phyloP scores from a whole-genome alignment of 2,113 vertebrate genomes.

The Platichthys stellatus region DNA sequence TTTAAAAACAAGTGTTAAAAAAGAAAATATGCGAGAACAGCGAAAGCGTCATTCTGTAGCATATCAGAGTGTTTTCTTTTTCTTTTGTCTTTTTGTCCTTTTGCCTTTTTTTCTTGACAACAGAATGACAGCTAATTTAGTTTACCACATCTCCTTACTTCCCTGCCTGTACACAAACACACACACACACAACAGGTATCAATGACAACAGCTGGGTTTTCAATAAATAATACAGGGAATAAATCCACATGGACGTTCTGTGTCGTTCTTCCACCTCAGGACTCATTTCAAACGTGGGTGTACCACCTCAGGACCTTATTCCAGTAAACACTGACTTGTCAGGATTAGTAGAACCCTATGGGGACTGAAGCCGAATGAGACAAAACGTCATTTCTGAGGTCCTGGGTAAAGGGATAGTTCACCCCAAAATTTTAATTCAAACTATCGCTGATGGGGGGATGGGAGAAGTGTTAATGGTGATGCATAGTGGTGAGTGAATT shows the following conservation, averaged over 20 bases:
- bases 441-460: no score
- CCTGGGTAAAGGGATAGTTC: no score
- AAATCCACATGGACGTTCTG: slow-evolving; percentile 3
- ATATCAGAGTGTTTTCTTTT: slow-evolving; percentile 31
- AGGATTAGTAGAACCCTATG: no score
- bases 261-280: no score
- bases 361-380: no score
- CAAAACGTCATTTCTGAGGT: no score
- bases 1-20: slow-evolving; percentile 57
- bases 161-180: slow-evolving; percentile 49
- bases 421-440: no score
- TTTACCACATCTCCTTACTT: slow-evolving; percentile 39
- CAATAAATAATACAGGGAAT: slow-evolving; percentile 77
- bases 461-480: no score
- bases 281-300: no score
- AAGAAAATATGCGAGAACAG: slow-evolving; percentile 26
- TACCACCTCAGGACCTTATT: no score
- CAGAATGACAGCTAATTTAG: slow-evolving; percentile 63
- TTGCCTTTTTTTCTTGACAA: slow-evolving; percentile 30
- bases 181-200: slow-evolving; percentile 60
- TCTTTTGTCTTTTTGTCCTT: slow-evolving; percentile 28
- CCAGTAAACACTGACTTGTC: no score
- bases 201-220: slow-evolving; percentile 76
- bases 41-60: slow-evolving; percentile 59
- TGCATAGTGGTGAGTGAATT: no score